Evolutionary conservation across 2,888 invertebrate species (phyloP).

Genomic region (Deilephila elpenor): DNA sequence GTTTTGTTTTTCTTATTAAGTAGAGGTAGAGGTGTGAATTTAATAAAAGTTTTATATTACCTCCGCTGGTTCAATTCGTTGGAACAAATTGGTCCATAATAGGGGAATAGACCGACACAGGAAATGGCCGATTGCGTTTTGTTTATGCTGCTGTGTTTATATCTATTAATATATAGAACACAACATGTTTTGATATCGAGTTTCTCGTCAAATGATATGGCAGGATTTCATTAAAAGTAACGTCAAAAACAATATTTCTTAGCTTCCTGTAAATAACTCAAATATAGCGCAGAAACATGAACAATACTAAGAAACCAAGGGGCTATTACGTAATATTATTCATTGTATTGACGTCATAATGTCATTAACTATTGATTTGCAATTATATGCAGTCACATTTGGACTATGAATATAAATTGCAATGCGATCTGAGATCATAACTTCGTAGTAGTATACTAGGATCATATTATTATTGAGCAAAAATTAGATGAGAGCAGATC

Average conservation of each 20-base stretch:
- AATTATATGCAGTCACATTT: slow-evolving; percentile 5
- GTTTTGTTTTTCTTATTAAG: not conserved
- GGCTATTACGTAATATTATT: too few relatives aligned
- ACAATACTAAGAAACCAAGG: too few relatives aligned
- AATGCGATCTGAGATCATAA: too few relatives aligned
- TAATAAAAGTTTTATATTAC: not conserved
- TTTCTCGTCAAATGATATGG: not conserved
- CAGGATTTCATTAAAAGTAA: too few relatives aligned
- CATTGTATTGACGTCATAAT: not conserved
- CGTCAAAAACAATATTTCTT: too few relatives aligned
- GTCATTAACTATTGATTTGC: slow-evolving; percentile 15
- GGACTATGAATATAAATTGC: too few relatives aligned
- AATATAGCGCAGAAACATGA: too few relatives aligned
- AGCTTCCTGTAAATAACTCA: too few relatives aligned
- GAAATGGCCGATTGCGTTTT: slow-evolving; percentile 6
- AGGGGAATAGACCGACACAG: slow-evolving; percentile 4
- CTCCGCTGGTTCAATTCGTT: not conserved
- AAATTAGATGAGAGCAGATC: too few relatives aligned
- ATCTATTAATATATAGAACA: slow-evolving; percentile 6
- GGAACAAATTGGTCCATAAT: slow-evolving; percentile 2
- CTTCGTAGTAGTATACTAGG: too few relatives aligned
- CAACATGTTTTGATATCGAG: not conserved
- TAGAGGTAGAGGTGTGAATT: not conserved
- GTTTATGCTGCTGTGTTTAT: not conserved
- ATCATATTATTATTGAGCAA: too few relatives aligned